phyloP scores from a whole-genome alignment of 1,140 invertebrate species.

The Trigoniulus corallinus region DNA sequence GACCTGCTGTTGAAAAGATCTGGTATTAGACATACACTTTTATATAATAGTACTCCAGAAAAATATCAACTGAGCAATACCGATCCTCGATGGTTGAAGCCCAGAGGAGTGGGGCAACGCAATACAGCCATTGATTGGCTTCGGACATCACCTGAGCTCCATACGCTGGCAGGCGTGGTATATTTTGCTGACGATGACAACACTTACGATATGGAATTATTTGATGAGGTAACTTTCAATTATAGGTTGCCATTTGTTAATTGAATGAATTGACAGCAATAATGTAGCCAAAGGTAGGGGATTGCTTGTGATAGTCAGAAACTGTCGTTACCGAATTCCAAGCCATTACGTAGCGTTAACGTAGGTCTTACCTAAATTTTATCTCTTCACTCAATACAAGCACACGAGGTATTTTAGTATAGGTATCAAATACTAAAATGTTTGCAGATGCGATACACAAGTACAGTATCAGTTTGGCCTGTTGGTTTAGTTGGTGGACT shows the following conservation, averaged over 20 bases:
- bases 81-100: slow-evolving; percentile 76
- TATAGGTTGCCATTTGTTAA: slow-evolving; percentile 1
- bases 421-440: too few relatives aligned
- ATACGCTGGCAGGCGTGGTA: slow-evolving; percentile 50
- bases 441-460: slow-evolving; percentile 60
- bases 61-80: slow-evolving; percentile 44
- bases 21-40: slow-evolving; percentile 55
- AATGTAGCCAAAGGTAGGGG: too few relatives aligned
- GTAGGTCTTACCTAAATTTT: too few relatives aligned
- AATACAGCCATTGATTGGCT: slow-evolving; percentile 82
- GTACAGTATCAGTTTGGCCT: slow-evolving; percentile 89
- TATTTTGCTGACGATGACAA: slow-evolving; percentile 99
- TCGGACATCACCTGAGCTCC: slow-evolving; percentile 38
- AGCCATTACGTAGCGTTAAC: too few relatives aligned
- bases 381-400: too few relatives aligned
- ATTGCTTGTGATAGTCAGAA: too few relatives aligned
- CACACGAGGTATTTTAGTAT: too few relatives aligned
- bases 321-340: too few relatives aligned
- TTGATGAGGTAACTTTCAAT: slow-evolving; percentile 53
- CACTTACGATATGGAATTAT: slow-evolving; percentile 73
- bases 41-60: slow-evolving; percentile 50
- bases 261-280: too few relatives aligned
- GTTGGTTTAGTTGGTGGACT: slow-evolving; percentile 86
- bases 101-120: slow-evolving; percentile 83
- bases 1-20: slow-evolving; percentile 56